Evolutionary conservation across 2,888 invertebrate genomes (phyloP).

Genomic region (Nycteola revayana): DNA sequence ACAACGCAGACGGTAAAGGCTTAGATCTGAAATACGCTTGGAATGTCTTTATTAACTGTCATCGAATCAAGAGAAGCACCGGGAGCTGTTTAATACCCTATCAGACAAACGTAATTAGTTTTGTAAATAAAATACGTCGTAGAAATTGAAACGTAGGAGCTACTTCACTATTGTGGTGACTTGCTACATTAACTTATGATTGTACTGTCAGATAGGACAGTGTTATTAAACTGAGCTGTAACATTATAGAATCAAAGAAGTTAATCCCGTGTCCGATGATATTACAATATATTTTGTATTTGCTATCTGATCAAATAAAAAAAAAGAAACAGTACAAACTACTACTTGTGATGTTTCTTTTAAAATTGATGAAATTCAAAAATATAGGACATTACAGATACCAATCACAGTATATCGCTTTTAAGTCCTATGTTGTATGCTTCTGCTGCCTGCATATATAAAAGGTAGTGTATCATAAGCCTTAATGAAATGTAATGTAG

Average conservation of each 20-base stretch:
- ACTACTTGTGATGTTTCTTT: too few relatives aligned
- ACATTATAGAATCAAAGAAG: constrained; percentile 24
- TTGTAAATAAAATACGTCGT: constrained; percentile 80
- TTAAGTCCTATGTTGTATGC: too few relatives aligned
- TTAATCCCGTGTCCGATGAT: constrained; percentile 24
- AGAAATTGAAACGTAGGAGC: constrained; percentile 79
- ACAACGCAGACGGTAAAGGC: constrained; percentile 58
- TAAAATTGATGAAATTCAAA: too few relatives aligned
- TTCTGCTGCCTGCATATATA: too few relatives aligned
- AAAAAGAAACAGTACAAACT: constrained; percentile 1
- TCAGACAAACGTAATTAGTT: constrained; percentile 81
- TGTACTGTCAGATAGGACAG: constrained; percentile 47
- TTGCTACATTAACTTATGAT: constrained; percentile 65
- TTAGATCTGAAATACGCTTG: constrained; percentile 66
- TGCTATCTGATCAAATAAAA: too few relatives aligned
- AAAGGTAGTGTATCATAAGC: too few relatives aligned
- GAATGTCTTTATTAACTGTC: constrained; percentile 81
- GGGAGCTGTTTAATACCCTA: constrained; percentile 74
- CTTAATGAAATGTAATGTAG: too few relatives aligned
- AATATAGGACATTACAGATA: too few relatives aligned
- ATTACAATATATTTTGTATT: constrained; percentile 13
- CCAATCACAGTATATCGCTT: too few relatives aligned
- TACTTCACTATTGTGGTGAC: constrained; percentile 73
- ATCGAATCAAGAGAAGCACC: constrained; percentile 68
- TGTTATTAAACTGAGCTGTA: constrained; percentile 32